Conservation (phyloP, 1,140 invertebrate genomes). For the Probaryconus sp. region DNA sequence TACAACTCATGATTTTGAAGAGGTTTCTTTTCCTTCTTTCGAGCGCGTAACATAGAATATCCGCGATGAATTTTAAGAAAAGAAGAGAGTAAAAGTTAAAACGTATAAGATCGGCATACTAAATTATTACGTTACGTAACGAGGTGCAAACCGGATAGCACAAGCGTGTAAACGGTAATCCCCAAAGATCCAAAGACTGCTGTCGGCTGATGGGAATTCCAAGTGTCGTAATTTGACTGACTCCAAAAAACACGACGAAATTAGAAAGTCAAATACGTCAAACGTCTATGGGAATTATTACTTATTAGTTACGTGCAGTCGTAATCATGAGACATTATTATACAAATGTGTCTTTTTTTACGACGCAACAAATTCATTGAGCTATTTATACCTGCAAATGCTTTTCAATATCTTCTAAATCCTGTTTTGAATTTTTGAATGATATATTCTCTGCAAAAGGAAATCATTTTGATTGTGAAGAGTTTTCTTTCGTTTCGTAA, state of each 20-base stretch:
- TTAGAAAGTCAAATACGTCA: background rate
- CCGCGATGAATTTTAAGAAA: conserved; percentile 44
- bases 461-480: too few species aligned
- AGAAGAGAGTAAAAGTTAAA: conserved; percentile 45
- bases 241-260: conserved; percentile 3
- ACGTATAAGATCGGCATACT: conserved; percentile 37
- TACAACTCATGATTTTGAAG: conserved; percentile 1
- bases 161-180: conserved; percentile 46
- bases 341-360: too few species aligned
- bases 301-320: too few species aligned
- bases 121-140: conserved; percentile 50
- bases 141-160: conserved; percentile 46
- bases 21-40: conserved; percentile 30
- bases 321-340: too few species aligned
- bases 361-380: too few species aligned
- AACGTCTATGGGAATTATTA: conserved; percentile 1
- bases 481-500: too few species aligned
- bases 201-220: conserved; percentile 39
- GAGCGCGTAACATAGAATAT: conserved; percentile 8
- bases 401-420: too few species aligned
- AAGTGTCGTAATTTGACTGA: conserved; percentile 20
- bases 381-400: too few species aligned
- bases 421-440: too few species aligned
- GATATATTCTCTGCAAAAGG: too few species aligned
- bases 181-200: conserved; percentile 13